A percentile compares a stretch with the other conserved stretches of the same genome.
phyloP scores from a whole-genome alignment of 2,797 vertebrate species.

The Gymnothorax reevesii region DNA sequence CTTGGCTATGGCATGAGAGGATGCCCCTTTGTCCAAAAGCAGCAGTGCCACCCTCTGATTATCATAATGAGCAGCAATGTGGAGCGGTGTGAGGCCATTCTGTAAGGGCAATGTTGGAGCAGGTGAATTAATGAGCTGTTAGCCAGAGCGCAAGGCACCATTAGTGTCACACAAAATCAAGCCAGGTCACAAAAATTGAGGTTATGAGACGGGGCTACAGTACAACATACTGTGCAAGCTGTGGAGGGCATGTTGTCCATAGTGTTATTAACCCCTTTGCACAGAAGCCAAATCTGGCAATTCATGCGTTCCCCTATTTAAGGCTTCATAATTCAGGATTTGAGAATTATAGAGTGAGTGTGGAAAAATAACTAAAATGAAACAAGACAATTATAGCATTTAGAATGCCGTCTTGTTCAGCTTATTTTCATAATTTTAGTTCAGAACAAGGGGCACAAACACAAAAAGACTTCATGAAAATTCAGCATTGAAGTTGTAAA shows the following conservation, averaged over 20 bases:
- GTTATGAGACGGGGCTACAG: conserved; percentile 32
- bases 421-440: no score
- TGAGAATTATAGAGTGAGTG: no score
- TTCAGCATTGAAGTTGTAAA: no score
- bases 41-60: conserved; percentile 98
- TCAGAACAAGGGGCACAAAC: no score
- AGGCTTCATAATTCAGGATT: no score
- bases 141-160: conserved; percentile 49
- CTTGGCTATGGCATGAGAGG: conserved; percentile 90
- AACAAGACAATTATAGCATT: no score
- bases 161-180: conserved; percentile 30
- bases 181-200: conserved; percentile 46
- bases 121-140: conserved; percentile 56
- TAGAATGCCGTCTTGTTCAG: no score
- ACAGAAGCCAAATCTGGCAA: no score
- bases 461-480: no score
- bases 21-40: conserved; percentile 94
- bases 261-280: conserved; percentile 48
- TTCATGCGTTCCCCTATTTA: no score
- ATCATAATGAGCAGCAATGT: conserved; percentile 97
- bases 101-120: conserved; percentile 74
- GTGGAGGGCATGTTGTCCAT: conserved; percentile 33
- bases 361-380: no score
- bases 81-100: conserved; percentile 97
- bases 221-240: conserved; percentile 54